Evolutionary conservation across 2,797 vertebrate species (phyloP), one percentile per base, ranked within the genome.

Genomic region (Leptodactylus fallax): DNA sequence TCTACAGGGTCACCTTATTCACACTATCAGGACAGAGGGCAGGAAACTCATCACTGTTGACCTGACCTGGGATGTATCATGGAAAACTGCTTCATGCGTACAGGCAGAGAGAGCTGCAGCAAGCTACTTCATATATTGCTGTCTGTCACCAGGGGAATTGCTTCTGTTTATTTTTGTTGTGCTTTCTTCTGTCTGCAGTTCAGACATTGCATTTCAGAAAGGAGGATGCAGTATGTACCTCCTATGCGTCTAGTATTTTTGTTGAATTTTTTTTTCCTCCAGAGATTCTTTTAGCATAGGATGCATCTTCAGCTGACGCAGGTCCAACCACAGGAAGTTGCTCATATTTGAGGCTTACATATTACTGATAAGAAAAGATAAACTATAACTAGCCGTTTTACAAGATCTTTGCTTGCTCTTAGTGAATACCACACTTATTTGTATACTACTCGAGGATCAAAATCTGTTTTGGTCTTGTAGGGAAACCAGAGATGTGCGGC

Each of bases 61-160:
- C 56, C 16, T 77, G 74, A 23, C n/a, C 49, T 53, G 49, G 12
- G 49, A 53, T 19, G n/a, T 53, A n/a, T 23, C 49, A 76, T 9
- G 4, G 60, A 23, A 8, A 80, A 19, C 60, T 67, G 63, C 63
- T 1, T 51, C 51, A 53, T 53, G 12, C 7, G 7, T 53, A 27
- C 19, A 8, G 3, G 25, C 14, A 25, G 55, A 80, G 79, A 47
- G 58, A 63, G 8, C 27, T 61, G 17, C 25, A 19, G 16, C 10
- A 12, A 80, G 36, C 56, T n/a, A 19, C 25, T 19, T 47, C 17
- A 63, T 1, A 17, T 13, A 19, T 17, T 36, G 16, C 23, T 27
- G 16, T 27, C 0, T n/a, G 16, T 0, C 23, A 7, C 1, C 9
- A 14, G n/a, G n/a, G n/a, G n/a, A n/a, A n/a, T n/a, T n/a, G n/a